These are phyloP conservation scores for Osmoderma eremita DNA, from an alignment of 2,888 invertebrate genomes.

Conservation along the genomic window DNA sequence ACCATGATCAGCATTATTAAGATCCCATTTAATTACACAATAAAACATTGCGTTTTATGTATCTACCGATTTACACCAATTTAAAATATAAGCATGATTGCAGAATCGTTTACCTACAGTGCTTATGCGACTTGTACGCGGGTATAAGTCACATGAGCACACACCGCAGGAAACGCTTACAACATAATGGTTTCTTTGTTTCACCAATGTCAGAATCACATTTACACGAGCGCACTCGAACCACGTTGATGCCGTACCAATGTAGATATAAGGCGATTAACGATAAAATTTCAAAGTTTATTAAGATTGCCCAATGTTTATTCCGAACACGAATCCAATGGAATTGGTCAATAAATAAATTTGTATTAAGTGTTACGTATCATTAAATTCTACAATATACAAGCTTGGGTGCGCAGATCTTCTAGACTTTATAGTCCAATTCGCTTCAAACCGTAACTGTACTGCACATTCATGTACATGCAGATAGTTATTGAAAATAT, in stretches of 20 bases:
- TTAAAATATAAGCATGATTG: conserved; percentile 31
- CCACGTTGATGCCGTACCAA: neutral
- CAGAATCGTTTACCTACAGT: conserved; percentile 16
- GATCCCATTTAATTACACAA: conserved; percentile 31
- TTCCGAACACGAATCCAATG: conserved; percentile 29
- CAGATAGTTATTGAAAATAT: conserved; percentile 9
- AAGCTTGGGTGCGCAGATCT: conserved; percentile 11
- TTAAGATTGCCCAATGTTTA: conserved; percentile 35
- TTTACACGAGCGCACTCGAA: neutral
- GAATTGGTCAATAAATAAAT: conserved; percentile 34
- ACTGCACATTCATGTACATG: conserved; percentile 6
- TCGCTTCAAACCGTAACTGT: conserved; percentile 10
- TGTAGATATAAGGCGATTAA: conserved; percentile 10
- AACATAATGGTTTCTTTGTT: conserved; percentile 36
- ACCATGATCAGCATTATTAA: conserved; percentile 29
- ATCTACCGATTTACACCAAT: conserved; percentile 33
- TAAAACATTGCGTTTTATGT: conserved; percentile 32
- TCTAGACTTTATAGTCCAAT: conserved; percentile 23
- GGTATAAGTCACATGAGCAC: neutral
- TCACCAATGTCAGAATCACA: conserved; percentile 7
- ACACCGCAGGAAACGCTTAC: conserved; percentile 26
- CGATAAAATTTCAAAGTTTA: conserved; percentile 23
- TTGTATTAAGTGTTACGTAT: conserved; percentile 34
- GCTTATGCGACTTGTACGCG: neutral
- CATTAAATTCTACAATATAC: conserved; percentile 24